phyloP scores from a whole-genome alignment of 2,888 invertebrate species.

The Andrena hattorfiana region DNA sequence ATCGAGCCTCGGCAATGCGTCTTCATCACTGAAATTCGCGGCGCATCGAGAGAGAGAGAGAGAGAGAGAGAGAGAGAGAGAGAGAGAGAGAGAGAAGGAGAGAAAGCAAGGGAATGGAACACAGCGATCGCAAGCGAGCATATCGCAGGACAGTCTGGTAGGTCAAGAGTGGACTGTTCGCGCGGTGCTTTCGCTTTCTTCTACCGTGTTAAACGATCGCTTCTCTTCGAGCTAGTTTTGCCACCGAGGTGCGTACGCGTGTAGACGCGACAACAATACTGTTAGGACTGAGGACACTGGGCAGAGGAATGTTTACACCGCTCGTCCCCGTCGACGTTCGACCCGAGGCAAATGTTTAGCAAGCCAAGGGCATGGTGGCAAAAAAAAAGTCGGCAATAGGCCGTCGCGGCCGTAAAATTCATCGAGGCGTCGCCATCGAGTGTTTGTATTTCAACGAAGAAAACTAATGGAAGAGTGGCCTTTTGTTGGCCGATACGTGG shows the following conservation, averaged over 20 bases:
- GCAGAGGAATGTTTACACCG: not conserved
- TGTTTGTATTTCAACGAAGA: conserved; percentile 17
- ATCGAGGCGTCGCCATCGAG: conserved; percentile 36
- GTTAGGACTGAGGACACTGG: not conserved
- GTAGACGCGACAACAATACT: not conserved
- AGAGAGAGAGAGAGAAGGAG: not conserved
- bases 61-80: not conserved
- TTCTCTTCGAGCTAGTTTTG: not conserved
- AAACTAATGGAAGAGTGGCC: conserved; percentile 25
- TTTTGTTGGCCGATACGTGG: conserved; percentile 66
- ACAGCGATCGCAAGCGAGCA: not conserved
- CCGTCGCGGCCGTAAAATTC: conserved; percentile 46
- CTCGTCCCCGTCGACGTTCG: conserved; percentile 12
- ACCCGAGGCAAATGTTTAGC: conserved; percentile 48
- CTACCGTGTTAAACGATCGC: conserved; percentile 25
- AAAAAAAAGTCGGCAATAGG: conserved; percentile 4
- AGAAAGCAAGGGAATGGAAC: not conserved
- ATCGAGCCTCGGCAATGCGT: not conserved
- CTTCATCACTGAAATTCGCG: not conserved
- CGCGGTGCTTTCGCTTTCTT: not conserved
- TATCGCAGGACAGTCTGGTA: conserved; percentile 8
- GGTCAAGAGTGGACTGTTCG: conserved; percentile 14
- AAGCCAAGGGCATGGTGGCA: conserved; percentile 24
- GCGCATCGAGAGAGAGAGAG: not conserved
- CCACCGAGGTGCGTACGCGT: not conserved